These are phyloP conservation scores for Ceratina calcarata DNA, from an alignment of 1,140 invertebrate genomes.

Conservation along the genomic window DNA sequence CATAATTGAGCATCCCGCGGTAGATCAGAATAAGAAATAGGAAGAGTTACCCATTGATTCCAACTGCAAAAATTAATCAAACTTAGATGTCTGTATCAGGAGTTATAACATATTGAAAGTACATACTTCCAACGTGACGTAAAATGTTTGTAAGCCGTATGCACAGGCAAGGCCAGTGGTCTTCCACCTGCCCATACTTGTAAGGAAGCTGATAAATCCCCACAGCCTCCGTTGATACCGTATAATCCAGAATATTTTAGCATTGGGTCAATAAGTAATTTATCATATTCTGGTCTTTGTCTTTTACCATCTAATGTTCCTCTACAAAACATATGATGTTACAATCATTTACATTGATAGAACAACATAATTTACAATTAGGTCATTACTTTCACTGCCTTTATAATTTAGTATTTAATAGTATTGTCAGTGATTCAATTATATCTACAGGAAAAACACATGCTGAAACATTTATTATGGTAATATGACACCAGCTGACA, in stretches of 20 bases:
- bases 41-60: conserved; percentile 98
- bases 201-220: conserved; percentile 93
- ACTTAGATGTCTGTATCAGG: not conserved
- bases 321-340: conserved; percentile 78
- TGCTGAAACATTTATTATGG: conserved; percentile 24
- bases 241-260: conserved; percentile 95
- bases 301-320: conserved; percentile 96
- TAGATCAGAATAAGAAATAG: conserved; percentile 94
- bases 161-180: conserved; percentile 92
- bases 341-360: not conserved
- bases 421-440: conserved; percentile 2
- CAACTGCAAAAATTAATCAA: conserved; percentile 84
- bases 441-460: not conserved
- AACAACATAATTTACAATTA: not conserved
- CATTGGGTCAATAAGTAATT: conserved; percentile 92
- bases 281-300: conserved; percentile 92
- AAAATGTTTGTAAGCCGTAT: conserved; percentile 96
- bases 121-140: conserved; percentile 95
- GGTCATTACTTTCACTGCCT: not conserved
- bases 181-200: conserved; percentile 93
- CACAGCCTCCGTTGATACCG: conserved; percentile 85
- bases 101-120: not conserved
- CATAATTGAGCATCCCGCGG: conserved; percentile 94
- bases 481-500: conserved; percentile 47
- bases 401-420: conserved; percentile 46